A percentile compares a stretch with the other conserved stretches of the same genome.
These are phyloP conservation scores for Mobula birostris DNA, from an alignment of 2,113 vertebrate genomes.

Conservation along the genomic window DNA sequence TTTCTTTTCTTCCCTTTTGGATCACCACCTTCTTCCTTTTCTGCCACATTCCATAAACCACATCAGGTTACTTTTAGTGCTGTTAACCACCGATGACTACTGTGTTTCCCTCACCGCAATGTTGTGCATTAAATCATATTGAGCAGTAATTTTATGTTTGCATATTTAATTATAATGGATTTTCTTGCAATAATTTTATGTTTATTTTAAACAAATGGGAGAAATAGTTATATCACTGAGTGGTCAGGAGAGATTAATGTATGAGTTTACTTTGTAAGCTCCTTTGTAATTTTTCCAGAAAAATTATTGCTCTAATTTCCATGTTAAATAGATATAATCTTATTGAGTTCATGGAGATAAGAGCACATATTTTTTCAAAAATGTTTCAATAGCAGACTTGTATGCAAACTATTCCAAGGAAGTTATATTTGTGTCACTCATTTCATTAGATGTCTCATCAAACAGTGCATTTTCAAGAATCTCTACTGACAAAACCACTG, in stretches of 20 bases:
- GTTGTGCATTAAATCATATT: neutral
- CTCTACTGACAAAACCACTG: neutral
- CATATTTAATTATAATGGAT: neutral
- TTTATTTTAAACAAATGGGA: neutral
- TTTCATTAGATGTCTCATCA: neutral
- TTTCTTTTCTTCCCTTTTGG: neutral
- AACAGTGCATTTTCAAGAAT: neutral
- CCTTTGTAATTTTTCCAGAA: neutral
- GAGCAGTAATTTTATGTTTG: neutral
- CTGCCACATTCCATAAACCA: neutral
- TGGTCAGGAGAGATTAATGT: neutral
- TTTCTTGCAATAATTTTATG: neutral
- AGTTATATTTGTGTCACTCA: neutral
- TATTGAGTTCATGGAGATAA: neutral
- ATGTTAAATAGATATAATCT: neutral
- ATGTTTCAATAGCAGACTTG: too few relatives aligned
- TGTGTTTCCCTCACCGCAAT: neutral
- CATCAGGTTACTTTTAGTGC: neutral
- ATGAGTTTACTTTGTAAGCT: neutral
- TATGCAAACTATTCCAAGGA: neutral
- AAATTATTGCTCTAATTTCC: neutral
- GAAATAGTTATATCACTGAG: neutral
- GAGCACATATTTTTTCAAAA: neutral
- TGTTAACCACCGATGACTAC: neutral
- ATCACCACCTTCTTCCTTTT: neutral